These are phyloP conservation scores for Sympetrum striolatum DNA, from an alignment of 2,888 invertebrate species.

Conservation along the genomic window DNA sequence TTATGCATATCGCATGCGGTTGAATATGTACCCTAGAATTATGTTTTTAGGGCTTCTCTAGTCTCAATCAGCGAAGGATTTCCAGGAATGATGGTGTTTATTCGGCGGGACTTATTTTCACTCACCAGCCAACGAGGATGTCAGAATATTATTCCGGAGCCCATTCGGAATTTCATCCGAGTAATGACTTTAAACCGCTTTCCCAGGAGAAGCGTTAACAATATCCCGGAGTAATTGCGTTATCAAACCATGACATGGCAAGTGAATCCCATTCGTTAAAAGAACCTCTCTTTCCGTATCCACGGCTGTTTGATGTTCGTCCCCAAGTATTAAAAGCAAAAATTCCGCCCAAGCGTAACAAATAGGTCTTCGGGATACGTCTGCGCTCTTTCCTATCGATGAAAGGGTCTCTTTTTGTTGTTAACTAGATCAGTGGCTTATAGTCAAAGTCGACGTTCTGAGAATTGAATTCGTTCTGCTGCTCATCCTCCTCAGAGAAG, in stretches of 20 bases:
- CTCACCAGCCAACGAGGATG: not conserved
- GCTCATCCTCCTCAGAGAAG: too few species aligned
- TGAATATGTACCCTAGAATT: not conserved
- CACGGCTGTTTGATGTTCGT: too few species aligned
- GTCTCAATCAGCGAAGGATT: not conserved
- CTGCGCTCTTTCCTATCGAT: too few species aligned
- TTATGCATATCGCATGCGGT: not conserved
- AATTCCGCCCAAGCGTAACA: too few species aligned
- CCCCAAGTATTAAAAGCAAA: too few species aligned
- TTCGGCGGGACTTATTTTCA: not conserved
- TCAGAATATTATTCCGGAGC: not conserved
- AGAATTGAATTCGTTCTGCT: too few species aligned
- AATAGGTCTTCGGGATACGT: too few species aligned
- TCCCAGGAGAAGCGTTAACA: not conserved
- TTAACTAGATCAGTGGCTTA: too few species aligned
- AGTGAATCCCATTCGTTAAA: not conserved
- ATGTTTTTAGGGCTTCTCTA: not conserved
- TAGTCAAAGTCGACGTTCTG: too few species aligned
- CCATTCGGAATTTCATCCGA: not conserved
- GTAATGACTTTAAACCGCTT: not conserved
- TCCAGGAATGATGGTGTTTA: not conserved
- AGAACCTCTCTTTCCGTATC: not conserved
- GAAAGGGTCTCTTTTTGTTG: too few species aligned
- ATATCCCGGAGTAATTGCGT: not conserved
- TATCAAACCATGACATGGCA: too few species aligned